Evolutionary conservation across 2,888 invertebrate species (phyloP).

Genomic region (Synanthedon vespiformis): DNA sequence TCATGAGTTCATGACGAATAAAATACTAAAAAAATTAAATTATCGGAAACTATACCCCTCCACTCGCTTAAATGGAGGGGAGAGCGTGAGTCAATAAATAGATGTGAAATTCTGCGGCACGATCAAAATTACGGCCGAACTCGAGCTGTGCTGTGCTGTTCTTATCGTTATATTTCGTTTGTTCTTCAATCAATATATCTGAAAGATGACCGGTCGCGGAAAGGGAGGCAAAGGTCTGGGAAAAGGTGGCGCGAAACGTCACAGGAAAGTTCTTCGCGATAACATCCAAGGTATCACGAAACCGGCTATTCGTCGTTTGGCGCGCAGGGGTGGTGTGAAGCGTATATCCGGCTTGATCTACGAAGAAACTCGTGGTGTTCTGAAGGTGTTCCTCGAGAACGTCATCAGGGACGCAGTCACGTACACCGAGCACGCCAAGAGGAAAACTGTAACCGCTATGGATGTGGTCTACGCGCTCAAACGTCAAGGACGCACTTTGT

Average conservation of each 20-base stretch:
- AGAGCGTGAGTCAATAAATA: not conserved
- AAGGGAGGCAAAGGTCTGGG: slow-evolving; percentile 84
- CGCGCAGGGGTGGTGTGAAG: slow-evolving; percentile 78
- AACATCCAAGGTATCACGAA: slow-evolving; percentile 86
- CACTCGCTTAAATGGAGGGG: too few species aligned
- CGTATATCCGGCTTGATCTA: slow-evolving; percentile 82
- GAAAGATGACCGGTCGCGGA: slow-evolving; percentile 80
- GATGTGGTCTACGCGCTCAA: slow-evolving; percentile 90
- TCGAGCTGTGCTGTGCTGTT: too few species aligned
- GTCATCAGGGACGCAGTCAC: slow-evolving; percentile 87
- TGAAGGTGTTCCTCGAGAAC: slow-evolving; percentile 86
- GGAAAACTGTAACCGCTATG: slow-evolving; percentile 91
- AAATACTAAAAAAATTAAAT: too few species aligned
- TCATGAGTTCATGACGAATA: too few species aligned
- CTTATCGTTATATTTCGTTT: too few species aligned
- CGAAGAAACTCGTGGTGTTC: slow-evolving; percentile 82
- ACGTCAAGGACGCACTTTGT: slow-evolving; percentile 83
- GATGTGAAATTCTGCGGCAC: too few species aligned
- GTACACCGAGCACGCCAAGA: slow-evolving; percentile 88
- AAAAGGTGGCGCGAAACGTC: slow-evolving; percentile 85
- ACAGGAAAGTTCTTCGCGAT: slow-evolving; percentile 83
- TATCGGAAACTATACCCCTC: too few species aligned
- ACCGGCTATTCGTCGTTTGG: slow-evolving; percentile 81
- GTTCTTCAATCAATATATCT: not conserved
- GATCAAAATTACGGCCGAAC: too few species aligned